Base-by-base conservation (phyloP, 2,888 invertebrate species). In the Acleris sparsana region DNA sequence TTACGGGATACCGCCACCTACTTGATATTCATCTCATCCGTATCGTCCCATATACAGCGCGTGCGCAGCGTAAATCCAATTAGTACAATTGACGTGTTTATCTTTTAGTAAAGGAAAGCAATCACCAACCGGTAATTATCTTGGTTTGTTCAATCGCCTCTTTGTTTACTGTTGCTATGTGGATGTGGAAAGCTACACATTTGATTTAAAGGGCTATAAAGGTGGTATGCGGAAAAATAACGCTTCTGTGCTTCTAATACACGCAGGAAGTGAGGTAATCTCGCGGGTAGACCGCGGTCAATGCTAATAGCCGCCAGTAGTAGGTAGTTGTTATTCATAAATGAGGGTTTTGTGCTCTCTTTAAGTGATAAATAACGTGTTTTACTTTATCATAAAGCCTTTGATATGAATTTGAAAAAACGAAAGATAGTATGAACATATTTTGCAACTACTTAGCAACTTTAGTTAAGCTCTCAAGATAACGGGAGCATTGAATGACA, bases 61-160 rank as follows among this genome's bases (percentile, higher is more conserved):
- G 25, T n/a, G 20, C 65, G 16, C 72, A 60, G 69, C 72, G 74
- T 78, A 78, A 78, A 80, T 79, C 77, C 76, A 78, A 77, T 79
- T 80, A 77, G 76, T 65, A 63, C 71, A 72, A 77, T 76, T 78
- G 79, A 80, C 75, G 75, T 75, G 74, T 80, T 76, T 76, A 77
- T 77, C 75, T 76, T 73, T 75, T 72, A 71, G 72, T 70, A 69
- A 67, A 55, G 53, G 65, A 65, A 61, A 65, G 58, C 67, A 48
- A 68, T 68, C 65, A 71, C 63, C 72, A 66, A 69, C 74, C 71
- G 72, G 71, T 79, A 73, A 73, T 77, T 73, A 71, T 68, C 66
- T 70, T 74, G 72, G 74, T 78, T 74, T 70, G 71, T 73, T 72
- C 71, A 71, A 76, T 72, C 72, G 69, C 71, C 70, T 74, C 71